Percentiles rank a stretch among this genome's conserved stretches.
phyloP scores from a whole-genome alignment of 2,797 vertebrate genomes.

The Catharus ustulatus region DNA sequence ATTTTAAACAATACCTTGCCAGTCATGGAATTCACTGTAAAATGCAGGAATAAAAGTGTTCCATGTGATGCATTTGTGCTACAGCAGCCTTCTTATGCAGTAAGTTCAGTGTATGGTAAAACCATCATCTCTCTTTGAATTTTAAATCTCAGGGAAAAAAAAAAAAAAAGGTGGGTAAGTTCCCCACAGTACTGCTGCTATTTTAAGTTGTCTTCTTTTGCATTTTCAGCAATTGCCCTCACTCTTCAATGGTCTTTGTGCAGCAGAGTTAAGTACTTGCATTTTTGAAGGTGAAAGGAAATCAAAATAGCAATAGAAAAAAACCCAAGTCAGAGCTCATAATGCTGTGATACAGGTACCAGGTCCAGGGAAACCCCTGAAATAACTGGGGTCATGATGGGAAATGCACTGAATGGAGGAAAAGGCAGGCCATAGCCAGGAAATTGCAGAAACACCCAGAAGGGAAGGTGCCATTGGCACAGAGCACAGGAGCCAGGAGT shows the following conservation, averaged over 20 bases:
- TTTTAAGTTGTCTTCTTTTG: constrained; percentile 12
- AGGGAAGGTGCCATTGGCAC: background rate
- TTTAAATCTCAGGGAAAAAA: background rate
- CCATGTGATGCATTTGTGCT: background rate
- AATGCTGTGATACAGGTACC: background rate
- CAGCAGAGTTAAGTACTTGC: background rate
- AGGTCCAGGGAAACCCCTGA: background rate
- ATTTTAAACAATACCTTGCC: background rate
- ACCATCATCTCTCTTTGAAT: background rate
- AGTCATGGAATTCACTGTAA: background rate
- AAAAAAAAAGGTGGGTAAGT: background rate
- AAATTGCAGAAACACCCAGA: background rate
- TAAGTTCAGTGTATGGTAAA: background rate
- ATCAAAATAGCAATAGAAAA: background rate
- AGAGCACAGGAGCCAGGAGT: accelerated
- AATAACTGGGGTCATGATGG: background rate
- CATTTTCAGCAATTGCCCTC: background rate
- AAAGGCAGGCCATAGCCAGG: background rate
- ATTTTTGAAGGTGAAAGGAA: background rate
- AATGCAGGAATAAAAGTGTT: background rate
- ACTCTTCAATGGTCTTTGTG: background rate
- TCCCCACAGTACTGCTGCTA: background rate
- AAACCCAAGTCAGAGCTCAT: background rate
- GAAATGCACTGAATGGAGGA: background rate
- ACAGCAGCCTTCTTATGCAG: background rate